Conservation (phyloP, 2,113 vertebrate genomes). For the Heteronetta atricapilla region DNA sequence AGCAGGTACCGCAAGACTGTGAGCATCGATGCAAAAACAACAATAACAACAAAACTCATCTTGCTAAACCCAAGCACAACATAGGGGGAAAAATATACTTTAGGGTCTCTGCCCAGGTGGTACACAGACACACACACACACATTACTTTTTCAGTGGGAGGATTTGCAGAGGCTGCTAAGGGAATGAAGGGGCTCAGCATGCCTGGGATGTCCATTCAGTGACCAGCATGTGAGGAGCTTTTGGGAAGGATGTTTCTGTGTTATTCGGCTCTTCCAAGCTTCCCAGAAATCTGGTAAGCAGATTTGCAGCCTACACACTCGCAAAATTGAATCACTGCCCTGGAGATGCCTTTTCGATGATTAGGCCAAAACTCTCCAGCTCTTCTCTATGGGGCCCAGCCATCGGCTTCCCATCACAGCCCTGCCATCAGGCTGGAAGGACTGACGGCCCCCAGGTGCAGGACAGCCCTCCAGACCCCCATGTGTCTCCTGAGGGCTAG, state of each 20-base stretch:
- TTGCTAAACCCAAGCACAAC: fast-evolving
- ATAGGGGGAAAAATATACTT: fast-evolving
- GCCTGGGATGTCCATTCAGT: background rate
- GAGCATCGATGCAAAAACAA: fast-evolving
- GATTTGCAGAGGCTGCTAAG: background rate
- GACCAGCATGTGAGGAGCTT: fast-evolving
- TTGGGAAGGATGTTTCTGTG: background rate
- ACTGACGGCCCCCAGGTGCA: background rate
- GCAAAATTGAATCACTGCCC: background rate
- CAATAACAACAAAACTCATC: no score
- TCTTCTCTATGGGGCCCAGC: fast-evolving
- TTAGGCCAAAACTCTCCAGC: background rate
- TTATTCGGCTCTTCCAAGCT: background rate
- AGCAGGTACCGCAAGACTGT: fast-evolving
- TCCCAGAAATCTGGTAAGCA: constrained; percentile 2
- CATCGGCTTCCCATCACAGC: fast-evolving
- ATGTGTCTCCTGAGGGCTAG: fast-evolving
- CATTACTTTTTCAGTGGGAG: background rate
- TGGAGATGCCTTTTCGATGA: background rate
- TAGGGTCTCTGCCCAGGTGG: fast-evolving
- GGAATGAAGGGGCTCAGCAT: fast-evolving
- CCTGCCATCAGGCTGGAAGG: fast-evolving
- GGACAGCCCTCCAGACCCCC: no score
- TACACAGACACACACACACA: fast-evolving
- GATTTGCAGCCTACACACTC: background rate